Evolutionary conservation across 2,888 invertebrate species (phyloP).

Genomic region (Drosophila leonis): DNA sequence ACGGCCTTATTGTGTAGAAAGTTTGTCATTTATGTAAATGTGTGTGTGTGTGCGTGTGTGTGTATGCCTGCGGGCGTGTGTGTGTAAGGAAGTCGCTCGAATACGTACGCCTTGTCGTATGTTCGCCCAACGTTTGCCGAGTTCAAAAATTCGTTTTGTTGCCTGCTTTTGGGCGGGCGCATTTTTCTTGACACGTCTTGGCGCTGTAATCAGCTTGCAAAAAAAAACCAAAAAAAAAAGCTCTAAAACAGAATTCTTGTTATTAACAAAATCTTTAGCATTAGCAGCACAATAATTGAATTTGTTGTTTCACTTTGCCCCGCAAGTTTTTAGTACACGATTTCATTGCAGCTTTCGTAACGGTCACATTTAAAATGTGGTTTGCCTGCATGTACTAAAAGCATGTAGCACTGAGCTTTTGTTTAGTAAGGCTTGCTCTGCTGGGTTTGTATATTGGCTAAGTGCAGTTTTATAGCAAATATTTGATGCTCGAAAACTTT

Average conservation of each 20-base stretch:
- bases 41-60: neutral
- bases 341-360: neutral
- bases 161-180: constrained; percentile 26
- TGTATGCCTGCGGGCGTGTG: neutral
- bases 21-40: constrained; percentile 37
- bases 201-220: neutral
- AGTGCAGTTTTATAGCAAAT: neutral
- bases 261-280: neutral
- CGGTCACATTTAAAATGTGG: neutral
- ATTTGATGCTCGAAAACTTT: neutral
- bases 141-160: constrained; percentile 9
- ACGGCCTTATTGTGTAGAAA: constrained; percentile 44
- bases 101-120: neutral
- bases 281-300: neutral
- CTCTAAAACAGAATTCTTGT: neutral
- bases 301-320: neutral
- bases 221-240: neutral
- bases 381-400: neutral
- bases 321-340: neutral
- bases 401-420: constrained; percentile 32
- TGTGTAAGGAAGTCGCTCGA: constrained; percentile 6
- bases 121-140: neutral
- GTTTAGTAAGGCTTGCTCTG: neutral
- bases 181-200: constrained; percentile 6
- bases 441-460: constrained; percentile 36